Conservation (phyloP, 2,797 vertebrate genomes). For the Knipowitschia caucasica region DNA sequence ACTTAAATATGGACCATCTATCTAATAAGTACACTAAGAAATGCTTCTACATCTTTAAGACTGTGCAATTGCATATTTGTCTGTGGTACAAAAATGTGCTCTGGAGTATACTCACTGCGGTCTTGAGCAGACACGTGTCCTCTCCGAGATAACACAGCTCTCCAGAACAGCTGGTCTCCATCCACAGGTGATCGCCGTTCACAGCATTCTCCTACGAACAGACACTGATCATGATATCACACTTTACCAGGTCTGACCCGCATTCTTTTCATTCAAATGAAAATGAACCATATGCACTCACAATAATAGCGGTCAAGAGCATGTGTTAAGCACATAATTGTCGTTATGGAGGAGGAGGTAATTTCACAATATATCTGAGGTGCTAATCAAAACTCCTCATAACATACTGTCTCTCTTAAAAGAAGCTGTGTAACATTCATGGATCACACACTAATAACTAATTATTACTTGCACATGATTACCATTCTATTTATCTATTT, state of each 20-base stretch:
- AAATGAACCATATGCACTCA: constrained; percentile 18
- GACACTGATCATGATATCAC: constrained; percentile 10
- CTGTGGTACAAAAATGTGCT: neutral
- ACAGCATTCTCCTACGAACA: constrained; percentile 87
- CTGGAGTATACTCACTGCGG: constrained; percentile 84
- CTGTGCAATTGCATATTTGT: no score
- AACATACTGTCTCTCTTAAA: constrained; percentile 1
- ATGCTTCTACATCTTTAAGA: no score
- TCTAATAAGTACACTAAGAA: no score
- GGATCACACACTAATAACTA: no score
- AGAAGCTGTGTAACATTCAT: constrained; percentile 1
- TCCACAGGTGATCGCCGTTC: constrained; percentile 95
- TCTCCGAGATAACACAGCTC: constrained; percentile 97
- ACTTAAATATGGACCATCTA: no score
- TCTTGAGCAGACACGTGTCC: constrained; percentile 91
- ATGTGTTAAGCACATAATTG: constrained; percentile 55
- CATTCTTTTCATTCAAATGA: constrained; percentile 21
- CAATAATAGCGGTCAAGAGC: constrained; percentile 21
- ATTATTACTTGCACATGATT: no score
- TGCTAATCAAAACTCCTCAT: constrained; percentile 33
- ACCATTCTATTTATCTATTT: no score
- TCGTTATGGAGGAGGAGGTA: constrained; percentile 32
- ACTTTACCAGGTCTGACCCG: neutral
- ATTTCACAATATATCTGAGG: constrained; percentile 35
- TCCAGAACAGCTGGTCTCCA: constrained; percentile 96